Evolutionary conservation across 2,888 invertebrate species (phyloP), one percentile per base, ranked within the genome.

Genomic region (Limnephilus lunatus): DNA sequence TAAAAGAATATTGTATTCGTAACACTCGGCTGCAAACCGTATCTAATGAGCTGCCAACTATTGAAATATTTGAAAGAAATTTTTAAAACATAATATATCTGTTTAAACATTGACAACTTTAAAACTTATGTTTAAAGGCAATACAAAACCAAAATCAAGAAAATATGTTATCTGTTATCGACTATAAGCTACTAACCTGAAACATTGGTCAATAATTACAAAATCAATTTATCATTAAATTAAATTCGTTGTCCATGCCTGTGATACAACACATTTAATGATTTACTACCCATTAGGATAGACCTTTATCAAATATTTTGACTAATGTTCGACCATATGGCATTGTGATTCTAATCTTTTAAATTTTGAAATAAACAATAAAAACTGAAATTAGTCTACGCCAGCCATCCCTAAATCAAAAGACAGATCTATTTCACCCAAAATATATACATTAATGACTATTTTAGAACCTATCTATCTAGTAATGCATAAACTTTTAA

Each of bases 241-340:
- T 53, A 87, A 53, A 87, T 87, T 87, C 87, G 87, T 87, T 87
- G 32, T 30, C 86, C 48, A 48, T 48, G 53, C 53, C 19, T 48
- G n/a, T 30, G 48, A 31, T 87, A 86, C 25, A 83, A 53, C 19
- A 48, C 53, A 25, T 30, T 35, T 7, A 32, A 83, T 32, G 48
- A 25, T 30, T 25, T 7, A 32, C 25, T 32, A 53, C 14, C 48
- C 9, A 87, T 87, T 53, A 87, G 48, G 68, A 87, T 68, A 48
- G 32, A 30, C 87, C 53, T 48, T 31, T 31, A 48, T 85, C 90
- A 39, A 81, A 14, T 48, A 48, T 91, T 90, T 86, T 86, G 91
- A 86, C 39, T 80, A 39, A 91, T 91, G 81, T 44, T 31, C 3
- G 39, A 83, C n/a, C 91, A 91, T 91, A 91, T 91, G 91, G 91